Evolutionary conservation across 92 coral and sea anemone species (phyloP).

Genomic region (Epizoanthus ramosus): DNA sequence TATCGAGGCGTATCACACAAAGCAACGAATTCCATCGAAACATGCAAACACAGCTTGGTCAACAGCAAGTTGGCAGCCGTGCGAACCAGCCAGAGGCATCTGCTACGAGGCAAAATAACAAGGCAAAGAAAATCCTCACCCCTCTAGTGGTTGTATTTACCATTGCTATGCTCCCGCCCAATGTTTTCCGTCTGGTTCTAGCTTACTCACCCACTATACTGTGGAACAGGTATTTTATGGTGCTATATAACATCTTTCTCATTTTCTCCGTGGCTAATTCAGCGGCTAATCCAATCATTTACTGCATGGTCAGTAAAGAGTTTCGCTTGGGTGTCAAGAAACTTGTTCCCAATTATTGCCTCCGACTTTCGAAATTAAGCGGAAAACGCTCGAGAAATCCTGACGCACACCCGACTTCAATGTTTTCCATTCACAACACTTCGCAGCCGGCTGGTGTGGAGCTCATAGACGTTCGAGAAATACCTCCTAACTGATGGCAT

Average conservation of each 20-base stretch:
- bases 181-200: conserved; percentile 15
- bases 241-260: conserved; percentile 16
- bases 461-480: conserved; percentile 2
- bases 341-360: neutral
- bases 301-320: conserved; percentile 39
- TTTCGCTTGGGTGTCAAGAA: conserved; percentile 25
- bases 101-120: conserved; percentile 21
- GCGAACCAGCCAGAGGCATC: neutral
- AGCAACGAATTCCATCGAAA: conserved; percentile 27
- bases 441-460: neutral
- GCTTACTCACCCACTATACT: neutral
- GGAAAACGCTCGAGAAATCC: neutral
- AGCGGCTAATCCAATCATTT: conserved; percentile 22
- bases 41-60: conserved; percentile 10
- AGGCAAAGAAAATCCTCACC: conserved; percentile 32
- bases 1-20: conserved; percentile 31
- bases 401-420: neutral
- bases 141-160: conserved; percentile 15
- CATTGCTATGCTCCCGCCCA: conserved; percentile 18
- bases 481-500: neutral
- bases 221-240: conserved; percentile 1
- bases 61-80: neutral
- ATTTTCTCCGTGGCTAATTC: conserved; percentile 20
- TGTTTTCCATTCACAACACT: neutral
- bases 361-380: neutral